These are phyloP conservation scores for Polyodon spathula DNA, from an alignment of 2,113 vertebrate species.

Conservation along the genomic window DNA sequence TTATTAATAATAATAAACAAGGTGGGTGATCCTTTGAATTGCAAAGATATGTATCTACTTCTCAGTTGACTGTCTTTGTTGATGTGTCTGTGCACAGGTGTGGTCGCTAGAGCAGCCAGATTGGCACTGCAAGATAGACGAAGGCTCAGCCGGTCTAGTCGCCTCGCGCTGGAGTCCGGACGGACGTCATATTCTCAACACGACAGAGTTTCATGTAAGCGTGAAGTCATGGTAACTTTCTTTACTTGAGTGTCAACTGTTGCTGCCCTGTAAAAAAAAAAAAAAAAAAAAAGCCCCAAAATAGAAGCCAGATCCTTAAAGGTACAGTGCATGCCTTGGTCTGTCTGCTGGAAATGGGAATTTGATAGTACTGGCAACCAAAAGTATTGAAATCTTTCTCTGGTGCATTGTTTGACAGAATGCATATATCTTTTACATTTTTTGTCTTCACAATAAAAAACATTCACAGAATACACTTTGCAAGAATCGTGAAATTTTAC, in stretches of 20 bases:
- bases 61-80: too few species aligned
- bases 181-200: constrained; percentile 96
- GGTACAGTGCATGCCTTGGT: constrained; percentile 42
- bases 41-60: too few species aligned
- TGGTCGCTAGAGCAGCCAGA: constrained; percentile 92
- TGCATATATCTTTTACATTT: too few species aligned
- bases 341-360: constrained; percentile 5
- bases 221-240: constrained; percentile 37
- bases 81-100: constrained; percentile 60
- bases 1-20: too few species aligned
- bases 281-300: constrained; percentile 57
- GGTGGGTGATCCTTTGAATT: too few species aligned
- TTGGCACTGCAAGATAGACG: constrained; percentile 95
- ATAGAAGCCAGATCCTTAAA: constrained; percentile 48
- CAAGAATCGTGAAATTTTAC: too few species aligned
- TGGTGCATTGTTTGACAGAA: too few species aligned
- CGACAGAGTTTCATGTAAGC: constrained; percentile 95
- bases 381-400: too few species aligned
- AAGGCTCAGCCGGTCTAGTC: constrained; percentile 88
- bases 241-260: constrained; percentile 51
- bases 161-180: constrained; percentile 94
- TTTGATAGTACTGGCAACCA: neutral
- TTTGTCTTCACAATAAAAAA: too few species aligned
- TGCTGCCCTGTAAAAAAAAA: constrained; percentile 53
- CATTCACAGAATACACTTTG: too few species aligned